Evolutionary conservation across 2,888 invertebrate species (phyloP).

Genomic region (Margaritifera margaritifera): DNA sequence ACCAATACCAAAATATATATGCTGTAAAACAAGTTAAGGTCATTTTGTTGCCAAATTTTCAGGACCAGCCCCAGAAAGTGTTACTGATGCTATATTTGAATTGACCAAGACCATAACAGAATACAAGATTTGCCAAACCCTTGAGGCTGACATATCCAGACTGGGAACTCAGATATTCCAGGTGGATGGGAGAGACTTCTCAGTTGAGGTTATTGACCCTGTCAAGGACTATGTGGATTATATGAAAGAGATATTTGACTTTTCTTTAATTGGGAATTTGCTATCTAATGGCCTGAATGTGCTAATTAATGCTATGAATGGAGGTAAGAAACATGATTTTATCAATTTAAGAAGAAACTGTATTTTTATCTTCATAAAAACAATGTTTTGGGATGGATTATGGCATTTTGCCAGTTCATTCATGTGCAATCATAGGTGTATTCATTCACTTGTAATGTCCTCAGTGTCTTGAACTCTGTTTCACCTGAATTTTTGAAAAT

Average conservation of each 20-base stretch:
- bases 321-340: slow-evolving; percentile 78
- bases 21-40: not conserved
- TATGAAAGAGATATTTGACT: slow-evolving; percentile 98
- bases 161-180: slow-evolving; percentile 81
- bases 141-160: slow-evolving; percentile 79
- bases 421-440: no score
- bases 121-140: slow-evolving; percentile 86
- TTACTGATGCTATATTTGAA: slow-evolving; percentile 91
- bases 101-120: slow-evolving; percentile 84
- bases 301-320: slow-evolving; percentile 94
- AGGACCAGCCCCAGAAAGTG: slow-evolving; percentile 92
- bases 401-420: no score
- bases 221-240: slow-evolving; percentile 89
- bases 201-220: slow-evolving; percentile 86
- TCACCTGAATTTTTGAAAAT: no score
- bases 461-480: no score
- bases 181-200: slow-evolving; percentile 73
- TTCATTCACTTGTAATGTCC: no score
- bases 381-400: no score
- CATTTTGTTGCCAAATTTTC: slow-evolving; percentile 7
- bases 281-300: slow-evolving; percentile 85
- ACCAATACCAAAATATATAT: no score
- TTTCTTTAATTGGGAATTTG: slow-evolving; percentile 83
- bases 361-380: no score
- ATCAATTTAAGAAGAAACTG: no score